A percentile compares a stretch with the other conserved stretches of the same genome.
Evolutionary conservation across 2,113 vertebrate genomes (phyloP).

Genomic region (Bubo scandiacus): DNA sequence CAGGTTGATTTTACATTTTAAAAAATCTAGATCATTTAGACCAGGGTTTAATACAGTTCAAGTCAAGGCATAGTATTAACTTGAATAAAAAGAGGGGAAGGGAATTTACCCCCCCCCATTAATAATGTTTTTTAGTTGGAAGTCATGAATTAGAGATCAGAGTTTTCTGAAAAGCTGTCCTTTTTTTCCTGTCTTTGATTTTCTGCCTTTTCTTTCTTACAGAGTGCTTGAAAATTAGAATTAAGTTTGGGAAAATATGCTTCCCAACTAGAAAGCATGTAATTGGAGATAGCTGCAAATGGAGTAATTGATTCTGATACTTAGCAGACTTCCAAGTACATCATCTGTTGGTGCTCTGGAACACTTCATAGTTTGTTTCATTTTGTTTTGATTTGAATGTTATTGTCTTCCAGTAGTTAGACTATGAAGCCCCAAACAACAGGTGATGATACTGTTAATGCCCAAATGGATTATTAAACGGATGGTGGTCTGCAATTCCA

Average conservation of each 20-base stretch:
- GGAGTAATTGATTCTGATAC: neutral
- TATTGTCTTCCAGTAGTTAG: neutral
- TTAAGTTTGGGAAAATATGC: neutral
- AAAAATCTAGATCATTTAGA: neutral
- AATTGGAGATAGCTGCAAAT: neutral
- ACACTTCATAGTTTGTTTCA: neutral
- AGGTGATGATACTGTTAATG: neutral
- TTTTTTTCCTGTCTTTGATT: fast-evolving
- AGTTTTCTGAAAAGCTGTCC: neutral
- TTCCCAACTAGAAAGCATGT: neutral
- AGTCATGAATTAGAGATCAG: neutral
- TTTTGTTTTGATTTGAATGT: neutral
- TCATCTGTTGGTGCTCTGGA: neutral
- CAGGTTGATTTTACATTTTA: neutral
- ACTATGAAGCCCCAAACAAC: neutral
- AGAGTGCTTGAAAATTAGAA: neutral
- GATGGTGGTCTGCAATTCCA: neutral
- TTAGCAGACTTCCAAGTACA: neutral
- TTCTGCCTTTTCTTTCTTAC: neutral
- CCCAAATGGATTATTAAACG: neutral
- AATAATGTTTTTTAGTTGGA: neutral
- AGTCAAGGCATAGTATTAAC: neutral
- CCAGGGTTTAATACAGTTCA: neutral
- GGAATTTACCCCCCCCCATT: fast-evolving
- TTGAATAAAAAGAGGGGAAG: neutral